Conservation (phyloP, 1,140 invertebrate species). For the Pogonus chalceus region DNA sequence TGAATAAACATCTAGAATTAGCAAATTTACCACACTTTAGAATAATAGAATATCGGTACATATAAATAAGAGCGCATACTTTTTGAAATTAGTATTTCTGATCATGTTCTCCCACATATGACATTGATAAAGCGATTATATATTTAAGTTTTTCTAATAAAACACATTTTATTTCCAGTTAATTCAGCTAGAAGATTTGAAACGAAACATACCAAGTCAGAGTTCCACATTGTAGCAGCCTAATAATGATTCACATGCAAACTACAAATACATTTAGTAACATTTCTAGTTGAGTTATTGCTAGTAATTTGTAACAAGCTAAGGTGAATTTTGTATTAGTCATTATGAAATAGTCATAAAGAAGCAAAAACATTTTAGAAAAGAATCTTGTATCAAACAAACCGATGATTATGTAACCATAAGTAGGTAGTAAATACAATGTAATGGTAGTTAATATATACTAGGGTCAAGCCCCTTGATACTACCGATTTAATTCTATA, state of each 20-base stretch:
- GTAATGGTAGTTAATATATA: not conserved
- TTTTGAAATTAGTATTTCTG: no score
- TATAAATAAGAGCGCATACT: no score
- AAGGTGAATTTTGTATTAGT: slow-evolving; percentile 2
- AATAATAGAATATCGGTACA: no score
- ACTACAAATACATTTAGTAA: not conserved
- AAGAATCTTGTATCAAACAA: not conserved
- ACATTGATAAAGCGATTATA: no score
- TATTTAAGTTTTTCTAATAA: no score
- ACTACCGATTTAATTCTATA: not conserved
- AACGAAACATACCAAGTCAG: slow-evolving; percentile 23
- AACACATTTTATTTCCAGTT: slow-evolving; percentile 37
- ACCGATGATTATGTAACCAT: not conserved
- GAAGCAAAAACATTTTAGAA: not conserved
- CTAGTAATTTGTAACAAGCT: not conserved
- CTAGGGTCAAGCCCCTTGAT: not conserved
- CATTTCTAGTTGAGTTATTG: slow-evolving; percentile 1
- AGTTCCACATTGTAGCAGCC: slow-evolving; percentile 23
- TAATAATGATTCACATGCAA: not conserved
- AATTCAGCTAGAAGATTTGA: slow-evolving; percentile 55
- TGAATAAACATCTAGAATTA: no score
- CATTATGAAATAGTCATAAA: not conserved
- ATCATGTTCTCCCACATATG: no score
- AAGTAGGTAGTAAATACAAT: not conserved
- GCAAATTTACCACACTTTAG: no score